Conservation (phyloP, 2,888 invertebrate species). For the Lasiommata megera region DNA sequence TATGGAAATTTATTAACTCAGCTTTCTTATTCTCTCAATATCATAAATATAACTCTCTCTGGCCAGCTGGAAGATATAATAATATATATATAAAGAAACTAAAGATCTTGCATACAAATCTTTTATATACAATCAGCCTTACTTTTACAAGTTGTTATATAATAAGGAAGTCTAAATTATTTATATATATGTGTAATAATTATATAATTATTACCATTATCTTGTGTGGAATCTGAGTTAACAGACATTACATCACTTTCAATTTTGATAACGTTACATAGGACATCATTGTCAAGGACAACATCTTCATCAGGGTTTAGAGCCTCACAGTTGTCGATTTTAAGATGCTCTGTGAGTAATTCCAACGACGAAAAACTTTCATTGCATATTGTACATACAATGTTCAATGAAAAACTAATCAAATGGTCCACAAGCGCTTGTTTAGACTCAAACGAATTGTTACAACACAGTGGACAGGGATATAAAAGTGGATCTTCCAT, state of each 20-base stretch:
- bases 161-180: no score
- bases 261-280: constrained; percentile 8
- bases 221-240: constrained; percentile 1
- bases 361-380: constrained; percentile 75
- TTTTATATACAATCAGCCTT: no score
- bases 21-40: no score
- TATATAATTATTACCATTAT: constrained; percentile 5
- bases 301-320: constrained; percentile 1
- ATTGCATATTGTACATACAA: constrained; percentile 83
- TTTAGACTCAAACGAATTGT: constrained; percentile 80
- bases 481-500: constrained; percentile 77
- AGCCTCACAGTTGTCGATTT: constrained; percentile 52
- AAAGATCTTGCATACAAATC: no score
- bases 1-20: no score
- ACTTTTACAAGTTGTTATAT: no score
- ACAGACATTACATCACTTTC: not conserved
- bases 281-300: not conserved
- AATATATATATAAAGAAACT: no score
- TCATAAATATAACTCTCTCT: no score
- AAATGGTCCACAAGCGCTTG: constrained; percentile 79
- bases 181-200: no score
- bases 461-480: constrained; percentile 84
- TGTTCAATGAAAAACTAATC: constrained; percentile 67
- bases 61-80: no score
- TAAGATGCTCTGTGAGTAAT: constrained; percentile 82